Evolutionary conservation across 2,797 vertebrate species (phyloP).

Genomic region (Chloroceryle inda): DNA sequence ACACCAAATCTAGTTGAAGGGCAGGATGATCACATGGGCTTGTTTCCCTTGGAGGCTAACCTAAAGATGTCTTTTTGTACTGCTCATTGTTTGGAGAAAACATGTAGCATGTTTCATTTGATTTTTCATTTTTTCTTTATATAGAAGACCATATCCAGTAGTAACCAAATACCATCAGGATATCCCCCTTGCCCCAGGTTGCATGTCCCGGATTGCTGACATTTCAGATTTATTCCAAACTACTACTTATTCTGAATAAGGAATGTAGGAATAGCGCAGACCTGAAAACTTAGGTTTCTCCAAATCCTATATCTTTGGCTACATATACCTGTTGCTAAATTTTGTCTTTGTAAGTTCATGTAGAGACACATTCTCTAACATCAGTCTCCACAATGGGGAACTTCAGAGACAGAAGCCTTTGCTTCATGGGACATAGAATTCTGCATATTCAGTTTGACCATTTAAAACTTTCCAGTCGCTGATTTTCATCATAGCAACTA

Average conservation of each 20-base stretch:
- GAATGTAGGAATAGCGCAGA: not conserved
- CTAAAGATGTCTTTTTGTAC: not conserved
- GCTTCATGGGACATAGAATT: not conserved
- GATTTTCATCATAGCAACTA: not conserved
- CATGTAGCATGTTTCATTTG: rapidly evolving
- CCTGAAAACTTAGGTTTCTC: not conserved
- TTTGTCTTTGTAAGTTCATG: not conserved
- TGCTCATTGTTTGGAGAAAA: not conserved
- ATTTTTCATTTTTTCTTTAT: not conserved
- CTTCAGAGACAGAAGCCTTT: not conserved
- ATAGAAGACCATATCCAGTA: not conserved
- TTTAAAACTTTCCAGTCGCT: not conserved
- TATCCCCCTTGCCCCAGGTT: rapidly evolving
- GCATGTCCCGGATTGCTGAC: not conserved
- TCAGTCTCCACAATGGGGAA: not conserved
- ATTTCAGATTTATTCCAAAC: not conserved
- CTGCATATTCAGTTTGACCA: not conserved
- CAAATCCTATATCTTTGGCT: not conserved
- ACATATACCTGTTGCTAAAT: not conserved
- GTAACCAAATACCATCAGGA: not conserved
- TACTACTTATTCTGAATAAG: not conserved
- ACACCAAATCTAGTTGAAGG: not conserved
- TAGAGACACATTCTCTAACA: not conserved
- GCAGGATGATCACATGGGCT: not conserved
- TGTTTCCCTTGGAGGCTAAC: not conserved